Evolutionary conservation across 2,888 invertebrate species (phyloP).

Genomic region (Plagodis pulveraria): DNA sequence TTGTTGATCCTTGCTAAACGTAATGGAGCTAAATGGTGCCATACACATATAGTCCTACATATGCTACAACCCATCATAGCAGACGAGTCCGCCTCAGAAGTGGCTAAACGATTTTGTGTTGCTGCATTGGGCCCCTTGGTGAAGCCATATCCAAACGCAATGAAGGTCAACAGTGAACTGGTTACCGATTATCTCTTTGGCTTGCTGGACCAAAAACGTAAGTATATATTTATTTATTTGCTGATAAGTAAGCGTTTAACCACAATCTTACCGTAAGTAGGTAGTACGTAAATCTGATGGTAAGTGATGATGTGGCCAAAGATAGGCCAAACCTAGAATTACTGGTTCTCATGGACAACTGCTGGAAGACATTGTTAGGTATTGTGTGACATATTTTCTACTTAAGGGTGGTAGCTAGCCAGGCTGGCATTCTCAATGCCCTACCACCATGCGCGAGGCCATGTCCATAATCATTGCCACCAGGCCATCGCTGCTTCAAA

Average conservation of each 20-base stretch:
- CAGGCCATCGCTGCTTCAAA: no score
- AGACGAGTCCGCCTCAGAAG: slow-evolving; percentile 45
- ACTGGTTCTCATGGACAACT: no score
- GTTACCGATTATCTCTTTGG: slow-evolving; percentile 62
- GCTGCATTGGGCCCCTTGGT: slow-evolving; percentile 68
- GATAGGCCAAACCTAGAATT: no score
- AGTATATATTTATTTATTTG: slow-evolving; percentile 43
- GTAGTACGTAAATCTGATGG: no score
- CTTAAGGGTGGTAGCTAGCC: no score
- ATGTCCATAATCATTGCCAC: no score
- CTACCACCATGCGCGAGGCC: no score
- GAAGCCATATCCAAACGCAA: slow-evolving; percentile 71
- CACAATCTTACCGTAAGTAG: no score
- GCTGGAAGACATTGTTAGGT: no score
- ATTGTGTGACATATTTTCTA: no score
- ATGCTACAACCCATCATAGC: slow-evolving; percentile 67
- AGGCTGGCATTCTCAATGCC: no score
- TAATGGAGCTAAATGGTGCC: slow-evolving; percentile 73
- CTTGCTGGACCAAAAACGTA: slow-evolving; percentile 62
- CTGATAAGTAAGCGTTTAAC: not conserved
- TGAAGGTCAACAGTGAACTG: slow-evolving; percentile 74
- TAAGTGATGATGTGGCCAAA: no score
- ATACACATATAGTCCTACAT: slow-evolving; percentile 67
- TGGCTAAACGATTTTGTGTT: slow-evolving; percentile 62
- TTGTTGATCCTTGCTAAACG: slow-evolving; percentile 73